These are phyloP conservation scores for Actenoides lindsayi DNA, from an alignment of 2,113 vertebrate genomes.

Conservation along the genomic window DNA sequence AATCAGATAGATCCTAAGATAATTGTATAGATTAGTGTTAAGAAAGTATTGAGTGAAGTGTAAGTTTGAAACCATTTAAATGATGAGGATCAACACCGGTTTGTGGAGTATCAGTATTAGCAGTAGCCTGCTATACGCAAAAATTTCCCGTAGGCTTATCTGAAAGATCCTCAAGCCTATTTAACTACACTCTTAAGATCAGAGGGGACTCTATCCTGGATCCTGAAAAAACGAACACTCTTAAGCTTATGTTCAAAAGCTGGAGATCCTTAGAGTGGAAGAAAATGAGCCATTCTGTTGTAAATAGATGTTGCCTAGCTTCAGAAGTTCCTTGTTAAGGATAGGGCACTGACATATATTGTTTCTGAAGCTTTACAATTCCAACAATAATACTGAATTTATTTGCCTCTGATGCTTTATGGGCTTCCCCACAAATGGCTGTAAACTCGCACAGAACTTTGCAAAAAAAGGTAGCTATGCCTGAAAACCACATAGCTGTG, in stretches of 20 bases:
- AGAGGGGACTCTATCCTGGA: neutral
- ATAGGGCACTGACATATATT: neutral
- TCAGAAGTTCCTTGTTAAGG: neutral
- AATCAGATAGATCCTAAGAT: neutral
- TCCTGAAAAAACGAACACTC: neutral
- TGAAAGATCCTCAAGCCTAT: neutral
- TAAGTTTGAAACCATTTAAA: neutral
- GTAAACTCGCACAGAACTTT: neutral
- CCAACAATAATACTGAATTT: neutral
- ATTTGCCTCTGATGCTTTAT: neutral
- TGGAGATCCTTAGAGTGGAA: neutral
- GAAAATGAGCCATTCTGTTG: neutral
- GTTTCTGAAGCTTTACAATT: neutral
- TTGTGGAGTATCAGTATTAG: neutral
- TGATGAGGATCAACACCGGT: neutral
- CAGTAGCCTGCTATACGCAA: neutral
- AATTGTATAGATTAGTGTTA: neutral
- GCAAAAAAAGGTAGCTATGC: neutral
- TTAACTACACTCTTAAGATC: neutral
- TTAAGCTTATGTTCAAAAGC: neutral
- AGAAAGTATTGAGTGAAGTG: neutral
- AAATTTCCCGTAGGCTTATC: neutral
- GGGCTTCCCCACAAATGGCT: neutral
- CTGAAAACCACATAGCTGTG: neutral
- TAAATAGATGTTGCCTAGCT: neutral